phyloP scores from a whole-genome alignment of 2,888 invertebrate genomes.

The Napeogenes inachia region DNA sequence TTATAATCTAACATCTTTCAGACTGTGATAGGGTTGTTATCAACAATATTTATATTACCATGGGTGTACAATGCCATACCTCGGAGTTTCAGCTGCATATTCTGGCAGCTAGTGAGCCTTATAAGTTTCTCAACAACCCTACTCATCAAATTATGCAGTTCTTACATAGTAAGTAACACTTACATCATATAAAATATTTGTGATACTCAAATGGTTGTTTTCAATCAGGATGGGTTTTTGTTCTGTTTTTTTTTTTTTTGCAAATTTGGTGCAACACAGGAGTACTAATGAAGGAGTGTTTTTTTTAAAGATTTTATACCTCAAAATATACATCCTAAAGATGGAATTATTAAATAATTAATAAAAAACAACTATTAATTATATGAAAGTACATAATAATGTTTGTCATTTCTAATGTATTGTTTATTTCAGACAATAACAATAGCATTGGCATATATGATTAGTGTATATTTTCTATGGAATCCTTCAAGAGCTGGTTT shows the following conservation, averaged over 20 bases:
- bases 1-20: conserved; percentile 40
- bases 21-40: conserved; percentile 63
- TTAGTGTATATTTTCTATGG: conserved; percentile 86
- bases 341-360: too few species aligned
- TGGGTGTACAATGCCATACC: conserved; percentile 86
- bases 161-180: conserved; percentile 67
- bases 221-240: too few species aligned
- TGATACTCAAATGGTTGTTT: too few species aligned
- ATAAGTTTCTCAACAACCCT: conserved; percentile 67
- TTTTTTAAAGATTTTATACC: too few species aligned
- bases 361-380: too few species aligned
- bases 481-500: conserved; percentile 80
- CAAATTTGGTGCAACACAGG: too few species aligned
- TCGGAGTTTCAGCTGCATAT: conserved; percentile 75
- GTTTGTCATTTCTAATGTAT: not conserved
- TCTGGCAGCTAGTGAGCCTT: conserved; percentile 74
- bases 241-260: too few species aligned
- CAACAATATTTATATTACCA: conserved; percentile 71
- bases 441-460: conserved; percentile 82
- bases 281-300: too few species aligned
- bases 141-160: conserved; percentile 73
- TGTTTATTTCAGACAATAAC: conserved; percentile 78
- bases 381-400: not conserved
- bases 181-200: too few species aligned
- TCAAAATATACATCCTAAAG: too few species aligned